A percentile compares a stretch with the other conserved stretches of the same genome.
Evolutionary conservation across 1,140 invertebrate genomes (phyloP).

Genomic region (Formica exsecta): DNA sequence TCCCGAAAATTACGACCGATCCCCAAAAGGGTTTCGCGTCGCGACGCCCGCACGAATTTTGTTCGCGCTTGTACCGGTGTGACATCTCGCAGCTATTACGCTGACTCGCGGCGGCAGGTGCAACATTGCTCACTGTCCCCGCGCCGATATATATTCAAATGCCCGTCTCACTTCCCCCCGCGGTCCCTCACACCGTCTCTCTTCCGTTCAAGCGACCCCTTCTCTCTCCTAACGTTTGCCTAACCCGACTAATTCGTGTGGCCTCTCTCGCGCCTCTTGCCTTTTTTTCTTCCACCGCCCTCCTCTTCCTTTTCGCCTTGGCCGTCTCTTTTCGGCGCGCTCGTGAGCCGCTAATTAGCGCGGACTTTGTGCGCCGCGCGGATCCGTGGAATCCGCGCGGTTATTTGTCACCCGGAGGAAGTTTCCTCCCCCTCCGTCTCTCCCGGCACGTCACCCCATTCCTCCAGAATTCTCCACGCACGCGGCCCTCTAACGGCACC

Average conservation of each 20-base stretch:
- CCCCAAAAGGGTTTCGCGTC: not conserved
- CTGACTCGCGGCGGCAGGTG: conserved; percentile 83
- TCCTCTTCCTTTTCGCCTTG: conserved; percentile 54
- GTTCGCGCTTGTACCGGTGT: conserved; percentile 76
- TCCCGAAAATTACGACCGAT: not conserved
- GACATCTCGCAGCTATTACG: conserved; percentile 84
- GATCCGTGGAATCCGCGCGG: conserved; percentile 82
- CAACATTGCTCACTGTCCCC: conserved; percentile 85
- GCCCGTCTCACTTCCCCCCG: conserved; percentile 48
- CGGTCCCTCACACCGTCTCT: conserved; percentile 49
- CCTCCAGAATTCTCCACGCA: conserved; percentile 48
- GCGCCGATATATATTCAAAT: conserved; percentile 81
- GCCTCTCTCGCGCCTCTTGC: conserved; percentile 28
- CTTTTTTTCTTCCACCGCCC: not conserved
- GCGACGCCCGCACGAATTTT: conserved; percentile 60
- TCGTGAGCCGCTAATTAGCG: conserved; percentile 83
- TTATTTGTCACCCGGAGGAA: conserved; percentile 83
- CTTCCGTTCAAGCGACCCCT: conserved; percentile 43
- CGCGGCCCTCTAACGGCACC: conserved; percentile 41
- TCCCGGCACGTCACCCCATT: not conserved
- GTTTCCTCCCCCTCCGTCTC: conserved; percentile 16
- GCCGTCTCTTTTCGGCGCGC: conserved; percentile 73
- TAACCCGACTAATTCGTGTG: conserved; percentile 35
- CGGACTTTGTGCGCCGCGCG: conserved; percentile 79
- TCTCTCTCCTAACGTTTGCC: not conserved